Evolutionary conservation across 2,888 invertebrate genomes (phyloP).

Genomic region (Cheiracanthium punctorium): DNA sequence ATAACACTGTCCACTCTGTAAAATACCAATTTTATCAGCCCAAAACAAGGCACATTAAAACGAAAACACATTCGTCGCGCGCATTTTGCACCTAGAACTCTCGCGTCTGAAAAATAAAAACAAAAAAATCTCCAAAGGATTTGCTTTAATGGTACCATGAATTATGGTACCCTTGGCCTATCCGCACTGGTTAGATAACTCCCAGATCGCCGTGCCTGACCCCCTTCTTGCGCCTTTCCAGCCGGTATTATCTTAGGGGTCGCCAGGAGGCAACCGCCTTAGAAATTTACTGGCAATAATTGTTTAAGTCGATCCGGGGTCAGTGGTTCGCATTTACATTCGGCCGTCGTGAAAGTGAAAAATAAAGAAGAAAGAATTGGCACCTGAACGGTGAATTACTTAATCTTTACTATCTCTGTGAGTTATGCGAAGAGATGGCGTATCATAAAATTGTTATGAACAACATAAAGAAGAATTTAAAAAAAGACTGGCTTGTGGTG

Average conservation of each 20-base stretch:
- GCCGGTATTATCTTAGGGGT: not conserved
- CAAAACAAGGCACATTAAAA: too few relatives aligned
- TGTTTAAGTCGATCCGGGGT: conserved; percentile 5
- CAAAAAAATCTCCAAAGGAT: too few relatives aligned
- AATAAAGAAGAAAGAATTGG: not conserved
- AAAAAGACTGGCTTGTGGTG: too few relatives aligned
- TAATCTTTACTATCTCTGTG: not conserved
- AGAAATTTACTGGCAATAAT: conserved; percentile 8
- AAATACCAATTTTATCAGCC: too few relatives aligned
- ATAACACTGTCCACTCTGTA: too few relatives aligned
- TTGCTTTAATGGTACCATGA: not conserved
- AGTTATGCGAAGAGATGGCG: not conserved
- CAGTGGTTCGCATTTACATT: not conserved
- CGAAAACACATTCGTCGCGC: too few relatives aligned
- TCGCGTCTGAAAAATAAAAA: too few relatives aligned
- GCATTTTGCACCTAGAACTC: too few relatives aligned
- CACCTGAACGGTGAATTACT: not conserved
- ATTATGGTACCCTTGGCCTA: conserved; percentile 7
- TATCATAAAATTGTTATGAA: not conserved
- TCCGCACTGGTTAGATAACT: not conserved
- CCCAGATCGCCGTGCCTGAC: not conserved
- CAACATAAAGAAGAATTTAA: too few relatives aligned
- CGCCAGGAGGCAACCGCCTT: not conserved
- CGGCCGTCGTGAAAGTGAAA: not conserved
- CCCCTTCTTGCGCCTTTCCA: not conserved